A percentile compares a stretch with the other conserved stretches of the same genome.
These are phyloP conservation scores for Hydrozoanthus gracilis DNA, from an alignment of 92 coral and sea anemone genomes.

Conservation along the genomic window DNA sequence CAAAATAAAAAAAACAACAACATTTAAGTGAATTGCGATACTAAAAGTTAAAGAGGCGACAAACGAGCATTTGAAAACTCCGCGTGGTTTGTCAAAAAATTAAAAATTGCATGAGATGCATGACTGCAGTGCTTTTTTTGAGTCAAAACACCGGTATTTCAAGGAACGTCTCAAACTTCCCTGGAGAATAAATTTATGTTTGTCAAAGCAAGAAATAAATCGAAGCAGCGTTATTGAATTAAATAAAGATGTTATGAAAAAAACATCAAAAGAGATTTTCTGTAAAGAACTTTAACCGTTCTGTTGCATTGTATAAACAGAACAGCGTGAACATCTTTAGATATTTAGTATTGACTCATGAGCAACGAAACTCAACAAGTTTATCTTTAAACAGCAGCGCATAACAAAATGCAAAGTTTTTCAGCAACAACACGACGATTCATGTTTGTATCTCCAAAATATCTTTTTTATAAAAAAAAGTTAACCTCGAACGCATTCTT, in stretches of 20 bases:
- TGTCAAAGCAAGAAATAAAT: conserved; percentile 42
- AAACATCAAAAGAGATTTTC: conserved; percentile 31
- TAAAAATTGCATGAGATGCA: conserved; percentile 19
- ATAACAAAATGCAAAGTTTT: conserved; percentile 41
- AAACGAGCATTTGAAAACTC: conserved; percentile 26
- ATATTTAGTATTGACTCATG: conserved; percentile 28
- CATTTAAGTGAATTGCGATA: conserved; percentile 27
- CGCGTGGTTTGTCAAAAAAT: conserved; percentile 39
- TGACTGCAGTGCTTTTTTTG: conserved; percentile 30
- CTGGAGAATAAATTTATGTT: conserved; percentile 26
- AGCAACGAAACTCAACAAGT: conserved; percentile 36
- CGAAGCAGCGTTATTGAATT: conserved; percentile 35
- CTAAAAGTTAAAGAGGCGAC: conserved; percentile 28
- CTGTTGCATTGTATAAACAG: conserved; percentile 22
- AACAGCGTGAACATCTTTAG: conserved; percentile 29
- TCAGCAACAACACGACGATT: conserved; percentile 44
- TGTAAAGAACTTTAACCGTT: conserved; percentile 37
- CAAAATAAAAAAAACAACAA: conserved; percentile 20
- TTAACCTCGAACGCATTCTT: conserved; percentile 30
- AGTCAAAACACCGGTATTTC: conserved; percentile 36
- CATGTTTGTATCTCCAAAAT: conserved; percentile 34
- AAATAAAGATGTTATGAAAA: conserved; percentile 30
- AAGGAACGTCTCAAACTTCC: conserved; percentile 40
- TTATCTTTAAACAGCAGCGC: conserved; percentile 31
- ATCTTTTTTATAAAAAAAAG: conserved; percentile 27